A percentile compares a stretch with the other conserved stretches of the same genome.
These are phyloP conservation scores for Conomelus anceps DNA, from an alignment of 2,888 invertebrate species.

Conservation along the genomic window DNA sequence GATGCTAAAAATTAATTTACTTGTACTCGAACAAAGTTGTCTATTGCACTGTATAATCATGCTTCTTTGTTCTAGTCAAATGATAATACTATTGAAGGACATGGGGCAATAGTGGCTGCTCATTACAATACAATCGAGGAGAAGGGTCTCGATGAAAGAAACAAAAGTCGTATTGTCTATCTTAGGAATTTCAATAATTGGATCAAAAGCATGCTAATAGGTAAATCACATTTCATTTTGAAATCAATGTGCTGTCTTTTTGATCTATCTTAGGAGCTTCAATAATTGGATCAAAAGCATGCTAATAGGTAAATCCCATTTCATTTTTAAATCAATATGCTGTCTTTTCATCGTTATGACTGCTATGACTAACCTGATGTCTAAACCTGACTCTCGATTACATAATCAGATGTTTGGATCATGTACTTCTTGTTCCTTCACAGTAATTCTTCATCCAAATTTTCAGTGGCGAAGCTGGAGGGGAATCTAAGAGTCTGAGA, in stretches of 20 bases:
- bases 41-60: not conserved
- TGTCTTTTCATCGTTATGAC: no score
- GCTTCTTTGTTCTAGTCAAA: not conserved
- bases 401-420: no score
- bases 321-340: not conserved
- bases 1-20: not conserved
- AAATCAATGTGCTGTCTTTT: not conserved
- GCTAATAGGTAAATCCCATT: slow-evolving; percentile 64
- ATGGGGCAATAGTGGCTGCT: slow-evolving; percentile 61
- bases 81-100: not conserved
- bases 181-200: slow-evolving; percentile 98
- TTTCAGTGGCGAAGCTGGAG: no score
- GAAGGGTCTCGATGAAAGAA: slow-evolving; percentile 51
- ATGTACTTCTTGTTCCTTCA: no score
- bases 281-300: slow-evolving; percentile 99
- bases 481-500: no score
- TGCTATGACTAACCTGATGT: no score
- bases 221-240: slow-evolving; percentile 45
- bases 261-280: slow-evolving; percentile 56
- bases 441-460: no score
- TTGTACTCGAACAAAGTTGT: no score
- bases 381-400: no score
- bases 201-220: slow-evolving; percentile 93
- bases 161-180: slow-evolving; percentile 84
- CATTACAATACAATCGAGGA: slow-evolving; percentile 91